These are phyloP conservation scores for Parauchenoglanis ngamensis DNA, from an alignment of 2,797 vertebrate genomes.

Conservation along the genomic window DNA sequence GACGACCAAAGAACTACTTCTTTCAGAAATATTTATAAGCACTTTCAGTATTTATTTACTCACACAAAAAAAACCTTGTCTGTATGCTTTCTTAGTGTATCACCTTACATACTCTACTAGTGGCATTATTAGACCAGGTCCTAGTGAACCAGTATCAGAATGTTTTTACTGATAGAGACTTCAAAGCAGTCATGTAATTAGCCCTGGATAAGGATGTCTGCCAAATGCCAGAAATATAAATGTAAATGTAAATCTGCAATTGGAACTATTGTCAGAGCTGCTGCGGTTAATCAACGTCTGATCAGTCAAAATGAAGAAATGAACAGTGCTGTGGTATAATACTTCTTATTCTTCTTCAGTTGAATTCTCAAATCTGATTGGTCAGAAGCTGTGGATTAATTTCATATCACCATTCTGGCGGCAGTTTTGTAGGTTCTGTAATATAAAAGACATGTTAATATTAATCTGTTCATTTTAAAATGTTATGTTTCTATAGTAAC, in stretches of 20 bases:
- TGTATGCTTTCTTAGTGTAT: too few relatives aligned
- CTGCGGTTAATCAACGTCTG: not conserved
- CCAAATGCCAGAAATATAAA: too few relatives aligned
- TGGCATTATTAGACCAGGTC: too few relatives aligned
- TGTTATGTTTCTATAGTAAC: not conserved
- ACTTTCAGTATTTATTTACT: too few relatives aligned
- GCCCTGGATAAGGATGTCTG: too few relatives aligned
- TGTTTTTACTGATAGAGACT: too few relatives aligned
- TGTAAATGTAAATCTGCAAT: not conserved
- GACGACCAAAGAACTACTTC: too few relatives aligned
- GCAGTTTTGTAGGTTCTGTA: not conserved
- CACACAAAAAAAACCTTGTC: too few relatives aligned
- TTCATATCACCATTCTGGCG: not conserved
- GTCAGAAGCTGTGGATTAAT: not conserved
- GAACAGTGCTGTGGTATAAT: not conserved
- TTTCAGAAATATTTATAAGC: too few relatives aligned
- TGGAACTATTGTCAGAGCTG: not conserved
- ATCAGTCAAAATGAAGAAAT: not conserved
- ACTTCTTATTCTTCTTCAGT: not conserved
- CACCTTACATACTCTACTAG: too few relatives aligned
- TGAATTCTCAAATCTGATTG: not conserved
- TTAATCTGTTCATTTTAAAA: not conserved
- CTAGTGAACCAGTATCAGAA: too few relatives aligned
- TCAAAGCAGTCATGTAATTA: too few relatives aligned
- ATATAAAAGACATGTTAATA: not conserved